These are phyloP conservation scores for Syngnathus scovelli DNA, from an alignment of 2,113 vertebrate genomes.

Conservation along the genomic window DNA sequence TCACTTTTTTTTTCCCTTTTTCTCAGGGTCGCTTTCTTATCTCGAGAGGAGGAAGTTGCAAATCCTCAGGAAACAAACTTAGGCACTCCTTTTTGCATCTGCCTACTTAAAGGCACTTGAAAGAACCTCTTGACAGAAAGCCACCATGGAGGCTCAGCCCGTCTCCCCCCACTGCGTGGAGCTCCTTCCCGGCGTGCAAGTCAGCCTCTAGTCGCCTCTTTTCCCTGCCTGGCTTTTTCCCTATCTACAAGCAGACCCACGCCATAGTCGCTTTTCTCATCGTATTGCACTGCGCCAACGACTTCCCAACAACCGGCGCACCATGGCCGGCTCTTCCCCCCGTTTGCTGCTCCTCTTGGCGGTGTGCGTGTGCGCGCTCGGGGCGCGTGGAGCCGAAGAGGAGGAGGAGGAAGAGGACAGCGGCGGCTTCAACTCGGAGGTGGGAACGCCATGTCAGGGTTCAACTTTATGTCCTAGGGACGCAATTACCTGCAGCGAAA, in stretches of 20 bases:
- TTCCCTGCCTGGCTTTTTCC: background rate
- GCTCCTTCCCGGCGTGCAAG: conserved; percentile 7
- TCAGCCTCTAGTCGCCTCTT: background rate
- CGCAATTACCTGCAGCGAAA: too few relatives aligned
- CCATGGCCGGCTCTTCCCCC: conserved; percentile 56
- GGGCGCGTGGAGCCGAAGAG: conserved; percentile 37
- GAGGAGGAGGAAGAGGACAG: conserved; percentile 24
- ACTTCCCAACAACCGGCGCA: background rate
- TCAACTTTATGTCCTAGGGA: background rate
- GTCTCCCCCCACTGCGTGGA: conserved; percentile 8
- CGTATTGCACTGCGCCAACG: too few relatives aligned
- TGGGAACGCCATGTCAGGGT: conserved; percentile 25
- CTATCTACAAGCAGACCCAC: background rate
- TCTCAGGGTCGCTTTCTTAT: background rate
- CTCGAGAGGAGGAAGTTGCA: background rate
- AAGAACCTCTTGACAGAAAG: background rate
- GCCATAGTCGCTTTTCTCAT: background rate
- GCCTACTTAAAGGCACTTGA: background rate
- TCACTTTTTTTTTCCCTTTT: background rate
- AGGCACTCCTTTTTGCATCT: background rate
- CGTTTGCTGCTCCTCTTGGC: conserved; percentile 57
- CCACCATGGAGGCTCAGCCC: conserved; percentile 1
- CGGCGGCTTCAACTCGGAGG: conserved; percentile 63
- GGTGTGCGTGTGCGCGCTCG: conserved; percentile 53
- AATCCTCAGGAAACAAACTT: background rate